phyloP scores from a whole-genome alignment of 2,888 invertebrate species.

The Andrena praecox region DNA sequence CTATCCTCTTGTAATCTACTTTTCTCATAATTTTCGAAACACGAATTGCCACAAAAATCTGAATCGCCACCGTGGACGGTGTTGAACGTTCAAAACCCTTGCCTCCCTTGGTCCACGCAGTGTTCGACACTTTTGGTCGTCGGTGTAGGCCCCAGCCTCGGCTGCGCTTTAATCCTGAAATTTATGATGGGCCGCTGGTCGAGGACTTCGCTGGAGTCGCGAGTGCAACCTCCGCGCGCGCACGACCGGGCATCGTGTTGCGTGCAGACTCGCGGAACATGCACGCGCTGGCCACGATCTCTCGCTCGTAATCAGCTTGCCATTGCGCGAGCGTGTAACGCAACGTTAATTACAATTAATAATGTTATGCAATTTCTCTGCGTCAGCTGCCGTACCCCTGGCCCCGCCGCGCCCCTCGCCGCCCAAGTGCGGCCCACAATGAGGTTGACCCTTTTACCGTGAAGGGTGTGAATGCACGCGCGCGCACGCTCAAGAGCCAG shows the following conservation, averaged over 20 bases:
- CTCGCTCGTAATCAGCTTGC: conserved; percentile 60
- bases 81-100: too few species aligned
- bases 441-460: conserved; percentile 47
- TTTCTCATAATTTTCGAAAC: too few species aligned
- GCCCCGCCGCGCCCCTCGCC: not conserved
- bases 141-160: not conserved
- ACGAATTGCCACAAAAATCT: too few species aligned
- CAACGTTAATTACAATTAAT: conserved; percentile 75
- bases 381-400: conserved; percentile 26
- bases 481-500: not conserved
- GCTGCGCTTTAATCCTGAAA: conserved; percentile 35
- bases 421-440: conserved; percentile 7
- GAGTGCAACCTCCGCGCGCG: conserved; percentile 3
- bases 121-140: too few species aligned
- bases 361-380: conserved; percentile 65
- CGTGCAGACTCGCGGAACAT: conserved; percentile 46
- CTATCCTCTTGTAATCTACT: too few species aligned
- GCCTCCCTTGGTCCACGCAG: too few species aligned
- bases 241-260: conserved; percentile 23
- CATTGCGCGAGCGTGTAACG: conserved; percentile 54
- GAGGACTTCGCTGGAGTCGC: conserved; percentile 58
- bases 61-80: too few species aligned
- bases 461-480: conserved; percentile 12
- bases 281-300: conserved; percentile 55
- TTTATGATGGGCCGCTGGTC: conserved; percentile 40